Evolutionary conservation across 2,113 vertebrate species (phyloP), one percentile per base, ranked within the genome.

Genomic region (Numida meleagris): DNA sequence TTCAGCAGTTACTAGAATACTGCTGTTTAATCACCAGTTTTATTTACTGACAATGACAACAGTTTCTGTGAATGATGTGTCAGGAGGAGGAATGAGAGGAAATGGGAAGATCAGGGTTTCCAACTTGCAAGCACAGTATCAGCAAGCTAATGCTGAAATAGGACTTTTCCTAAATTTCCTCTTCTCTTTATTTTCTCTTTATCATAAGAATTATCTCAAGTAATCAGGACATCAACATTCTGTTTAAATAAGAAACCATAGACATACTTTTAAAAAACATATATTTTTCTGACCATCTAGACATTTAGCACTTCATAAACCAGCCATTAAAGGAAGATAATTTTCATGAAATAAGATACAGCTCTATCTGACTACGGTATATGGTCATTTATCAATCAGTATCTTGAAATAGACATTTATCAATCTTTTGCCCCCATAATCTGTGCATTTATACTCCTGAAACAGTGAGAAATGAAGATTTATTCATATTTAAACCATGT

Each of bases 11-110:
- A 40, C 55, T 87, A n/a, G 45, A 90, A 31, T 73, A 61, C 27
- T 46, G n/a, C 15, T 68, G 18, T 78, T 88, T 93, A 95, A 93
- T 82, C 33, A 89, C 46, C 38, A 63, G 50, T 89, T 85, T 85
- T 92, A 85, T 90, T 92, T 94, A 85, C 43, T 21, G 14, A 71
- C 14, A 92, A 70, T 59, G 58, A 73, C 34, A 89, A 72, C 36
- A 63, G 14, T 33, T 84, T 66, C 10, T 77, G 67, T 89, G 59
- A 79, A 82, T n/a, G 23, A 38, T 79, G 29, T 10, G 73, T 51
- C 79, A 34, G 19, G n/a, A 90, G 31, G 38, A 87, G 27, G 59
- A 73, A 10, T 42, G 38, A 80, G 55, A 82, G 14, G 12, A 95
- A 94, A 88, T 7, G 36, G 34, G n/a, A 61, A 17, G 75, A 23